A percentile compares a stretch with the other conserved stretches of the same genome.
Conservation (phyloP, 2,113 vertebrate species). For the Cinclus mexicanus region DNA sequence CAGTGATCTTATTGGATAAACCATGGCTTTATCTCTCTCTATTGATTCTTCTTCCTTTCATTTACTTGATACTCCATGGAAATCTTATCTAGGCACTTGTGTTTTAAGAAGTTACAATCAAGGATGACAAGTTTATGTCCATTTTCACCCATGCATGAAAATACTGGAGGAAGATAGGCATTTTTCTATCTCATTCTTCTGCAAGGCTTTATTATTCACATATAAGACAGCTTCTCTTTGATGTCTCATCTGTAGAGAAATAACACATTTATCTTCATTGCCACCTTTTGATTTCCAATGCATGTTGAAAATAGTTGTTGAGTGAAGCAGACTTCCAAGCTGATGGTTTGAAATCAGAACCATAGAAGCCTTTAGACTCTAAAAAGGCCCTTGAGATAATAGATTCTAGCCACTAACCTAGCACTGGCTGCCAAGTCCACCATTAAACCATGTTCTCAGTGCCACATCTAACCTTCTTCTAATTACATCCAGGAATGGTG, state of each 20-base stretch:
- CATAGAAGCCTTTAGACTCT: background rate
- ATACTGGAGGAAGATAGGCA: background rate
- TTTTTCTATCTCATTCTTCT: background rate
- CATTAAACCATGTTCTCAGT: background rate
- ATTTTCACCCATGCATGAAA: background rate
- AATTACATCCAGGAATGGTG: background rate
- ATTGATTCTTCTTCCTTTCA: background rate
- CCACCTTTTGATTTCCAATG: background rate
- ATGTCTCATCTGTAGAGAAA: background rate
- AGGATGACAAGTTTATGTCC: background rate
- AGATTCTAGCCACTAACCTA: background rate
- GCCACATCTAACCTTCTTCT: background rate
- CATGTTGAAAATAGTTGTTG: background rate
- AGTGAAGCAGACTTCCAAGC: background rate
- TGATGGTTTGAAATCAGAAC: background rate
- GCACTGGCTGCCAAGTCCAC: background rate
- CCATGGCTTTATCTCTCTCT: background rate
- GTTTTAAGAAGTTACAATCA: background rate
- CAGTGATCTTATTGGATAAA: background rate
- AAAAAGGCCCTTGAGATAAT: background rate
- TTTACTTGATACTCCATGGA: background rate
- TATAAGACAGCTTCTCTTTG: background rate
- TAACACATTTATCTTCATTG: background rate
- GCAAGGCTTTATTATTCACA: background rate
- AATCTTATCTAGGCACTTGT: background rate